A percentile compares a stretch with the other conserved stretches of the same genome.
These are phyloP conservation scores for Amyelois transitella DNA, from an alignment of 1,140 invertebrate species.

Conservation along the genomic window DNA sequence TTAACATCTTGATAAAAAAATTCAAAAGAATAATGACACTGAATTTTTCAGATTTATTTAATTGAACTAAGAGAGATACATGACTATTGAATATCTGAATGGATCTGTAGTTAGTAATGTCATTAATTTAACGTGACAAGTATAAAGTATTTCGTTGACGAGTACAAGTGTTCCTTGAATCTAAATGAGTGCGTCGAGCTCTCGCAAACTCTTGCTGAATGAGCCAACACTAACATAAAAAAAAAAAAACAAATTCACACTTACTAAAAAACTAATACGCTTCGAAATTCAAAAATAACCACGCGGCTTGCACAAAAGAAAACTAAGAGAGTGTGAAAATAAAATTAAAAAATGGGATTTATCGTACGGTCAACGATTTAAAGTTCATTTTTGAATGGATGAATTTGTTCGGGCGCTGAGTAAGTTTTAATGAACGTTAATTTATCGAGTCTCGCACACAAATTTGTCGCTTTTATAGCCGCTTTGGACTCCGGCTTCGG, in stretches of 20 bases:
- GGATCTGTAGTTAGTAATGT: neutral
- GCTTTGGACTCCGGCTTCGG: slow-evolving; percentile 22
- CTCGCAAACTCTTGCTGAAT: neutral
- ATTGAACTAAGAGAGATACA: no score
- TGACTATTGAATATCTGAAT: no score
- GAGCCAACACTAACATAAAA: neutral
- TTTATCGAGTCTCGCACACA: slow-evolving; percentile 43
- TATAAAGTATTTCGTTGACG: slow-evolving; percentile 21
- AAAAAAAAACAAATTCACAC: neutral
- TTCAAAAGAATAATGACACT: no score
- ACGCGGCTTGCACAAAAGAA: slow-evolving; percentile 30
- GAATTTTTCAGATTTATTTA: no score
- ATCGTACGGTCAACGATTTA: slow-evolving; percentile 22
- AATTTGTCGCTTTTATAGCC: slow-evolving; percentile 55
- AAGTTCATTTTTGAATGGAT: slow-evolving; percentile 34
- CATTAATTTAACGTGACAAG: slow-evolving; percentile 13
- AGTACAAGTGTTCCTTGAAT: slow-evolving; percentile 18
- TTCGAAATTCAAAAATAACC: slow-evolving; percentile 45
- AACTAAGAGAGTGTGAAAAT: slow-evolving; percentile 36
- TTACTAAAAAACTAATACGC: slow-evolving; percentile 27
- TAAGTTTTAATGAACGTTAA: slow-evolving; percentile 61
- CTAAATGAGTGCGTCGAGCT: slow-evolving; percentile 3
- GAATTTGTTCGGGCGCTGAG: slow-evolving; percentile 20
- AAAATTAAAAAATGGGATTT: slow-evolving; percentile 29
- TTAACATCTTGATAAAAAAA: slow-evolving; percentile 47